These are phyloP conservation scores for Mythimna albipuncta DNA, from an alignment of 2,888 invertebrate species.

Conservation along the genomic window DNA sequence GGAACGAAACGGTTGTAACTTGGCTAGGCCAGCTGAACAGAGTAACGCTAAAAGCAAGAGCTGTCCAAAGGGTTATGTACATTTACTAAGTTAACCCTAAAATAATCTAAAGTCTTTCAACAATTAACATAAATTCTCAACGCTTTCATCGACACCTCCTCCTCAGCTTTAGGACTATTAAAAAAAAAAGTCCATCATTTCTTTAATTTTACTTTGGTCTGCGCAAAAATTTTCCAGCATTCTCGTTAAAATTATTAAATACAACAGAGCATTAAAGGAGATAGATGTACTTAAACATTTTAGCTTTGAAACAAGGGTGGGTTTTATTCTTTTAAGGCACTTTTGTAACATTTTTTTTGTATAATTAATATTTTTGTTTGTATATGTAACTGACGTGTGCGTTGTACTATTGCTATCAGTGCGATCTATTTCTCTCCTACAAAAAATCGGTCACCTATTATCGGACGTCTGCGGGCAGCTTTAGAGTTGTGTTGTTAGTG, in stretches of 20 bases:
- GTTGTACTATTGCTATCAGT: too few relatives aligned
- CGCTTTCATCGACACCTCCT: constrained; percentile 33
- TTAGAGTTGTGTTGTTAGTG: constrained; percentile 20
- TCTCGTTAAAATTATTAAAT: constrained; percentile 46
- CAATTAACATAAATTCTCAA: constrained; percentile 43
- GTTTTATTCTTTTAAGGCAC: constrained; percentile 3
- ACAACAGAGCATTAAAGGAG: constrained; percentile 23
- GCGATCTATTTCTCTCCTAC: too few relatives aligned
- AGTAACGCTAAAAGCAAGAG: neutral
- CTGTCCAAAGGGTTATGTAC: neutral
- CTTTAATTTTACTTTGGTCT: constrained; percentile 63
- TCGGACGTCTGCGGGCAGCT: too few relatives aligned
- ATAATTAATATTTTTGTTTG: too few relatives aligned
- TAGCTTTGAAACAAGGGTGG: constrained; percentile 20
- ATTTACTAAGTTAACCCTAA: constrained; percentile 24
- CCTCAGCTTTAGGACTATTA: constrained; percentile 29
- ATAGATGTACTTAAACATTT: constrained; percentile 26
- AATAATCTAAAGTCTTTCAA: constrained; percentile 1
- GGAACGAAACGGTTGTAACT: too few relatives aligned
- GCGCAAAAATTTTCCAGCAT: constrained; percentile 34
- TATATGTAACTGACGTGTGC: too few relatives aligned
- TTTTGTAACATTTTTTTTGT: too few relatives aligned
- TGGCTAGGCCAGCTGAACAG: neutral
- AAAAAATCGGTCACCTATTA: too few relatives aligned
- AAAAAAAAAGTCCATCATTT: constrained; percentile 41